Conservation (phyloP, 2,888 invertebrate species). For the Dermolepida albohirtum region DNA sequence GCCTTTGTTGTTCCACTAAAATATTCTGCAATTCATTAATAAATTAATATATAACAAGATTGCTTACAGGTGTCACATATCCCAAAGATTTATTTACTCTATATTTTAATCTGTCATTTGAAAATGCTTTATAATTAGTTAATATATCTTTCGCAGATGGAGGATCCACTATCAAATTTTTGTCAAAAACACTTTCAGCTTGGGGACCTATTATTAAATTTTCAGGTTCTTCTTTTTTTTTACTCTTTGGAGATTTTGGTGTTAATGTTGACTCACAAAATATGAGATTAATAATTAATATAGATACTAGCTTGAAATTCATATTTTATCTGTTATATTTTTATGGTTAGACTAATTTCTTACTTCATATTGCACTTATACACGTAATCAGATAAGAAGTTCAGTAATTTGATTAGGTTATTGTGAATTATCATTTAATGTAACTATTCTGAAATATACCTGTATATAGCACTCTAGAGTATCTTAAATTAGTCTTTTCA, state of each 20-base stretch:
- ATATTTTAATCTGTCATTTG: constrained; percentile 74
- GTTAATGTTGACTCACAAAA: constrained; percentile 53
- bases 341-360: no score
- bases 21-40: constrained; percentile 48
- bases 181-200: constrained; percentile 71
- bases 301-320: not conserved
- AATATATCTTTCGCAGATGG: constrained; percentile 80
- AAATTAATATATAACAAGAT: constrained; percentile 87
- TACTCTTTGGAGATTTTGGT: constrained; percentile 56
- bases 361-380: no score
- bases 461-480: no score
- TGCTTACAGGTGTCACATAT: constrained; percentile 89
- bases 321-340: not conserved
- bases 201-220: constrained; percentile 55
- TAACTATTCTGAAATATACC: no score
- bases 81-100: constrained; percentile 83
- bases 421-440: no score
- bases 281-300: constrained; percentile 51
- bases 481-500: no score
- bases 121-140: constrained; percentile 80
- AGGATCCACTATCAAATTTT: constrained; percentile 76
- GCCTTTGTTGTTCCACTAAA: constrained; percentile 95
- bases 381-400: not conserved
- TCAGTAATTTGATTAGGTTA: no score
- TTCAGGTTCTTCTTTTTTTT: constrained; percentile 51